phyloP scores from a whole-genome alignment of 30 jellyfish, hydroid and myxozoan species.

The Euphysa ruthae region DNA sequence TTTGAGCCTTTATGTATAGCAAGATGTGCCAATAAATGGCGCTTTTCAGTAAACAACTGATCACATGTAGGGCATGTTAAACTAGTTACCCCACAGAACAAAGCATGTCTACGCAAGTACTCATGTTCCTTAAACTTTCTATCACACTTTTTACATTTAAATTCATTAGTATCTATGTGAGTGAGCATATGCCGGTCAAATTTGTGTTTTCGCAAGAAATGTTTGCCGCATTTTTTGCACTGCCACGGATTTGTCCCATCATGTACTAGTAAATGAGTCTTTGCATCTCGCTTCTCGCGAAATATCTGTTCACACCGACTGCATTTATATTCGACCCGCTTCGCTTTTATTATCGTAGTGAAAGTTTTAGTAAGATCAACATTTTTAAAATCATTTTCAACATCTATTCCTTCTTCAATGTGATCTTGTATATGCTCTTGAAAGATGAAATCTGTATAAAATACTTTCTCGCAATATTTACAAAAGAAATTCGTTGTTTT shows the following conservation, averaged over 20 bases:
- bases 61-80: slow-evolving; percentile 9
- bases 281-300: slow-evolving; percentile 29
- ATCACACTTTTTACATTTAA: slow-evolving; percentile 12
- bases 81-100: slow-evolving; percentile 6
- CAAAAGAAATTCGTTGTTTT: neutral
- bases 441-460: slow-evolving; percentile 19
- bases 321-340: slow-evolving; percentile 16
- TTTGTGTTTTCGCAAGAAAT: slow-evolving; percentile 21
- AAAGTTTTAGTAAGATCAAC: neutral
- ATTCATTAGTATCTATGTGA: slow-evolving; percentile 18
- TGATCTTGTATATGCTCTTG: slow-evolving; percentile 28
- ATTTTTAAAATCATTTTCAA: slow-evolving; percentile 3
- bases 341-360: neutral
- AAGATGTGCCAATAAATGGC: slow-evolving; percentile 3
- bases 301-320: slow-evolving; percentile 5
- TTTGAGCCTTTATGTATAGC: slow-evolving; percentile 7
- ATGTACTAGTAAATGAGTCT: slow-evolving; percentile 16
- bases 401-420: slow-evolving; percentile 11
- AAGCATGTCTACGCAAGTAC: slow-evolving; percentile 14
- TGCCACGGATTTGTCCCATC: slow-evolving; percentile 32
- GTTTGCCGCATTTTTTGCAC: slow-evolving; percentile 24
- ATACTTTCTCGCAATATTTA: slow-evolving; percentile 16
- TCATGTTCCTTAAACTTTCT: slow-evolving; percentile 19
- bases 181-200: slow-evolving; percentile 3
- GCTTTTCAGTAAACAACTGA: slow-evolving; percentile 2